phyloP scores from a whole-genome alignment of 2,888 invertebrate species.

The Biston stratarius region DNA sequence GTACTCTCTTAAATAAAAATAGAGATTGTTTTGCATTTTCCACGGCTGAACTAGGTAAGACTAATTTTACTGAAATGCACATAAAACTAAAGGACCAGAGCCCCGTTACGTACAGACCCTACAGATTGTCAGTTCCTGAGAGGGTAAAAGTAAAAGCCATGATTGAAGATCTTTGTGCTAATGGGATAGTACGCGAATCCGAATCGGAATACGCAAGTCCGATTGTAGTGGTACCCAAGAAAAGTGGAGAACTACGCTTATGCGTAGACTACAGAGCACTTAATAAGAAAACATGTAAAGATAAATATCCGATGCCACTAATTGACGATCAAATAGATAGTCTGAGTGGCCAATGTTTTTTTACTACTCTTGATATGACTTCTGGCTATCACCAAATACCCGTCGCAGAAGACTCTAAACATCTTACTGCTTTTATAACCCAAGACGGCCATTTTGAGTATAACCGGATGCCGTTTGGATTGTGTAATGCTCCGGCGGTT shows the following conservation, averaged over 20 bases:
- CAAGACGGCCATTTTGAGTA: conserved; percentile 3
- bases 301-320: not conserved
- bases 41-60: not conserved
- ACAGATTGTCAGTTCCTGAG: not conserved
- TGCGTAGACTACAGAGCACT: not conserved
- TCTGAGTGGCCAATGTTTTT: not conserved
- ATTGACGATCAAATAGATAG: conserved; percentile 7
- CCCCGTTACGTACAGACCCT: not conserved
- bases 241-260: not conserved
- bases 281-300: not conserved
- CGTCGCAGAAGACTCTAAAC: not conserved
- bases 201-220: not conserved
- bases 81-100: not conserved
- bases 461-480: conserved; percentile 1
- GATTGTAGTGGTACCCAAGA: not conserved
- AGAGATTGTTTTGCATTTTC: not conserved
- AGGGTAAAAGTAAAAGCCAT: not conserved
- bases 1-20: not conserved
- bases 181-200: not conserved
- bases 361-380: not conserved
- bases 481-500: conserved; percentile 1
- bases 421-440: not conserved
- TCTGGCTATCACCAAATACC: conserved; percentile 7
- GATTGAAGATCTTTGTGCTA: not conserved
- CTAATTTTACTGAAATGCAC: not conserved